These are phyloP conservation scores for Sceloporus tristichus DNA, from an alignment of 2,113 vertebrate species.

Conservation along the genomic window DNA sequence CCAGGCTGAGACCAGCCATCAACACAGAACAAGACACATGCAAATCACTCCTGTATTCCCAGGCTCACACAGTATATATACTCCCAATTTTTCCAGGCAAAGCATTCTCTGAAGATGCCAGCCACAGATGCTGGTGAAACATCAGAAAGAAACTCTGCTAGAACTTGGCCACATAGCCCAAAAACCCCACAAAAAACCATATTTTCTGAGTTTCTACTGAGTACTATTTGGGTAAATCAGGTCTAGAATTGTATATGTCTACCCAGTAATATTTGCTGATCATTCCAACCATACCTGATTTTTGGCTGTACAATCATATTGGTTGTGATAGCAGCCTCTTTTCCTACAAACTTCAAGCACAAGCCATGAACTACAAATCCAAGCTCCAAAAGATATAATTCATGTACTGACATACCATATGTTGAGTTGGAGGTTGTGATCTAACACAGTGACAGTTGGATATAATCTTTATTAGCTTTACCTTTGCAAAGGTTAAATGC, in stretches of 20 bases:
- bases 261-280: conserved; percentile 39
- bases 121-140: no score
- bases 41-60: no score
- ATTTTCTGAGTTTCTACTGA: background rate
- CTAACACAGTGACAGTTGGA: conserved; percentile 67
- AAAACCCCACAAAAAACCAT: background rate
- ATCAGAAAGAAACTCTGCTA: no score
- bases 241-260: conserved; percentile 42
- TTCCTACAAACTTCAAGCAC: conserved; percentile 34
- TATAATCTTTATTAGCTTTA: conserved; percentile 67
- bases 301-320: conserved; percentile 54
- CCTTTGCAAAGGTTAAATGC: conserved; percentile 66
- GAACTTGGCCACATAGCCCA: no score
- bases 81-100: no score
- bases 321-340: conserved; percentile 38
- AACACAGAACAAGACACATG: no score
- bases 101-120: no score
- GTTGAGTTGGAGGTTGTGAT: conserved; percentile 59
- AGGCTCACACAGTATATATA: no score
- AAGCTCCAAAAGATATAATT: conserved; percentile 52
- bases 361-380: conserved; percentile 50
- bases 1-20: no score
- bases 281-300: background rate
- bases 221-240: background rate
- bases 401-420: conserved; percentile 46